A percentile compares a stretch with the other conserved stretches of the same genome.
These are phyloP conservation scores for Xestia rhomboidea DNA, from an alignment of 2,888 invertebrate genomes.

Conservation along the genomic window DNA sequence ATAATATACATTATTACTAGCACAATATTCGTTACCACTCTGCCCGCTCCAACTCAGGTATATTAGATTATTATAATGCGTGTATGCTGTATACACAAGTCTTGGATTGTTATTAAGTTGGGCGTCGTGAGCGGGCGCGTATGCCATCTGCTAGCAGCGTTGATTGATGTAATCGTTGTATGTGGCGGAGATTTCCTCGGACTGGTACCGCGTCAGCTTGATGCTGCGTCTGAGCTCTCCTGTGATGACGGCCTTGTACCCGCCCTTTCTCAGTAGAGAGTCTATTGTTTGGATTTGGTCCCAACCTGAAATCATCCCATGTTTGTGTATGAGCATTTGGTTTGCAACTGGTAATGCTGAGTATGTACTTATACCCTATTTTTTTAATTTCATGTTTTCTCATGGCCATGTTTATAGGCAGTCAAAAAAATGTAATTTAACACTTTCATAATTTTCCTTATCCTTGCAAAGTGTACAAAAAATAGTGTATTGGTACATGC, in stretches of 20 bases:
- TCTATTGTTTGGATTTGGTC: conserved; percentile 99
- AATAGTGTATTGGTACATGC: conserved; percentile 48
- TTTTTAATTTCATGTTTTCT: conserved; percentile 4
- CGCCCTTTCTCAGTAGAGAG: conserved; percentile 98
- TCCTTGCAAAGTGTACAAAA: conserved; percentile 15
- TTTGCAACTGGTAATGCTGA: conserved; percentile 3
- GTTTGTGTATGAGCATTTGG: conserved; percentile 14
- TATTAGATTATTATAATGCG: conserved; percentile 62
- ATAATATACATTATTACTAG: conserved; percentile 81
- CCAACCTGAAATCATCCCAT: conserved; percentile 95
- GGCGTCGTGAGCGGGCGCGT: conserved; percentile 71
- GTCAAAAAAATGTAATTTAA: background rate
- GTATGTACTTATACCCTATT: conserved; percentile 45
- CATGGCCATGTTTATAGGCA: background rate
- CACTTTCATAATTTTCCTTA: background rate
- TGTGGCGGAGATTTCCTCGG: conserved; percentile 97
- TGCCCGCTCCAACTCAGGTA: conserved; percentile 68
- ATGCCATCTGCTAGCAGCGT: conserved; percentile 94
- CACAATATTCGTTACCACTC: conserved; percentile 69
- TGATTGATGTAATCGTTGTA: conserved; percentile 95
- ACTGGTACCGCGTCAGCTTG: conserved; percentile 98
- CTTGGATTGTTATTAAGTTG: conserved; percentile 57
- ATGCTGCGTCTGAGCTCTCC: conserved; percentile 96
- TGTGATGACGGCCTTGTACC: conserved; percentile 97
- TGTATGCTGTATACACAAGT: conserved; percentile 67